A percentile compares a stretch with the other conserved stretches of the same genome.
Conservation (phyloP, 2,797 vertebrate species). For the Gadopsis marmoratus region DNA sequence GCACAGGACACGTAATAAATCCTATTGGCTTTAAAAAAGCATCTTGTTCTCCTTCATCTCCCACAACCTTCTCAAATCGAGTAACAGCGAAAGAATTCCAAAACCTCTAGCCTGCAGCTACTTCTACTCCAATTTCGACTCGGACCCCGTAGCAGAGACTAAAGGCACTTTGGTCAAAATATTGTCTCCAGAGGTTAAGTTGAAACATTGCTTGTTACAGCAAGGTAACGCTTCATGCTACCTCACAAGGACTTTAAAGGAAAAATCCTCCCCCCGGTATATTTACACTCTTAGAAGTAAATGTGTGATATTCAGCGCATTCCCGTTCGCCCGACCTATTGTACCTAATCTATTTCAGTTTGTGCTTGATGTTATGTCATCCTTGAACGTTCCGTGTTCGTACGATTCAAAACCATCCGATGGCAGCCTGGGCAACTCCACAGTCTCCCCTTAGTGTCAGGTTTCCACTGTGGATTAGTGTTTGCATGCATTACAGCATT, state of each 20-base stretch:
- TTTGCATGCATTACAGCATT: background rate
- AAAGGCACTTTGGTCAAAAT: slow-evolving; percentile 58
- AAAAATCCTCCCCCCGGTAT: slow-evolving; percentile 50
- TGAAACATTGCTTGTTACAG: slow-evolving; percentile 53
- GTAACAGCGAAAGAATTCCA: slow-evolving; percentile 47
- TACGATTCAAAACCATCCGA: background rate
- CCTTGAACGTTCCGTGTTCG: background rate
- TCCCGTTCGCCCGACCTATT: background rate
- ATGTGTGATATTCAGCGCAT: slow-evolving; percentile 16
- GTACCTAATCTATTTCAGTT: slow-evolving; percentile 14
- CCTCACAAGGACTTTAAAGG: slow-evolving; percentile 41
- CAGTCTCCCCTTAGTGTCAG: background rate
- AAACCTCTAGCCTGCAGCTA: slow-evolving; percentile 68
- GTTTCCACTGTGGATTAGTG: background rate
- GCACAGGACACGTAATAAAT: slow-evolving; percentile 73
- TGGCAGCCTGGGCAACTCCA: background rate
- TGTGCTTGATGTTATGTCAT: slow-evolving; percentile 12
- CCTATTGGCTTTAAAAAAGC: slow-evolving; percentile 70
- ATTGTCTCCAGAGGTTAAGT: slow-evolving; percentile 58
- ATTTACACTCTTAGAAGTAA: slow-evolving; percentile 42
- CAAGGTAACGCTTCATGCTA: slow-evolving; percentile 36
- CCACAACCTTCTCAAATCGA: slow-evolving; percentile 56
- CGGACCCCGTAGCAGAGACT: slow-evolving; percentile 47
- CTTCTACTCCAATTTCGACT: slow-evolving; percentile 68
- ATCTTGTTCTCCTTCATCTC: slow-evolving; percentile 63